Conservation (phyloP, 2,113 vertebrate species). For the Poeciliopsis retropinna region DNA sequence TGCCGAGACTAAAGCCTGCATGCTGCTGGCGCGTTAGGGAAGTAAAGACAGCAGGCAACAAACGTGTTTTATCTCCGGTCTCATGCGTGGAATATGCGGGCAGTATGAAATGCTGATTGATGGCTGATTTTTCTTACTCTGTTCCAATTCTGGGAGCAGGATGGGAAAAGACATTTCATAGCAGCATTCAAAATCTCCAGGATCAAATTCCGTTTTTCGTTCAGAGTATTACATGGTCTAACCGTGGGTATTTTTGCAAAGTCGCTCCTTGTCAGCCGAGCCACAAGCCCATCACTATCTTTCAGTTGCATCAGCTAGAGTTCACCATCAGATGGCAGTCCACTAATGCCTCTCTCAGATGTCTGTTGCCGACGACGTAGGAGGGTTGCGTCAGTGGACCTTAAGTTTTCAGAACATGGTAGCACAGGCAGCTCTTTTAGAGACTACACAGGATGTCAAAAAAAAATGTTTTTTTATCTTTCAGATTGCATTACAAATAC, state of each 20-base stretch:
- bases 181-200: conserved; percentile 7
- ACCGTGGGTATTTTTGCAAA: conserved; percentile 38
- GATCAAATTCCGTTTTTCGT: conserved; percentile 32
- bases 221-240: conserved; percentile 38
- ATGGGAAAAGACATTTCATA: conserved; percentile 1
- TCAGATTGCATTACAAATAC: conserved; percentile 61
- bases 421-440: conserved; percentile 14
- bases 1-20: conserved; percentile 49
- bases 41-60: conserved; percentile 59
- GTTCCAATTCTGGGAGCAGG: conserved; percentile 1
- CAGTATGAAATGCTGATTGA: conserved; percentile 28
- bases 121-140: conserved; percentile 39
- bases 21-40: conserved; percentile 45
- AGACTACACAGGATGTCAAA: conserved; percentile 33
- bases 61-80: conserved; percentile 50
- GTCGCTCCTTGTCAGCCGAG: conserved; percentile 4
- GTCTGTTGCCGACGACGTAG: conserved; percentile 57
- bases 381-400: conserved; percentile 63
- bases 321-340: conserved; percentile 79
- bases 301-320: conserved; percentile 65
- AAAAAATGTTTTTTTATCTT: conserved; percentile 46
- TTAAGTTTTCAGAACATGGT: conserved; percentile 48
- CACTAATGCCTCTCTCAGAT: conserved; percentile 65
- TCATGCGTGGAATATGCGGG: conserved; percentile 39
- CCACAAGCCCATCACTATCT: conserved; percentile 16